Percentiles rank a stretch among this genome's conserved stretches.
phyloP scores from a whole-genome alignment of 2,888 invertebrate species.

The Autographa pulchrina region DNA sequence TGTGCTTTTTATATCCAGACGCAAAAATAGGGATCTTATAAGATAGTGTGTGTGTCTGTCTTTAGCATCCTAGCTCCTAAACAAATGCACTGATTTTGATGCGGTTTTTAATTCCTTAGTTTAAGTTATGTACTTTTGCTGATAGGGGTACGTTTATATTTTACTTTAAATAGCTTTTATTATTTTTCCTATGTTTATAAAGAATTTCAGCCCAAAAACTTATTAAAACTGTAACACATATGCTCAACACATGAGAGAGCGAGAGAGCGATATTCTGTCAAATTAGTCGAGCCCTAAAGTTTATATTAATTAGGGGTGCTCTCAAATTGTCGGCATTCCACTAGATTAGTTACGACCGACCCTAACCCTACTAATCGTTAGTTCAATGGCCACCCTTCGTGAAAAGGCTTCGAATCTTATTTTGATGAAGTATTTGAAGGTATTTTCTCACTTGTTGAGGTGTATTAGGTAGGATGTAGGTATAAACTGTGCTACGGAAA shows the following conservation, averaged over 20 bases:
- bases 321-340: constrained; percentile 60
- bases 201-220: no score
- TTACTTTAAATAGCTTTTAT: no score
- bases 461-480: not conserved
- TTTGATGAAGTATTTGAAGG: not conserved
- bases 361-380: constrained; percentile 45
- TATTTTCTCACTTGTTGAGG: not conserved
- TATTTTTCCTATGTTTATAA: no score
- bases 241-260: not conserved
- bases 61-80: no score
- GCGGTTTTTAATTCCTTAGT: no score
- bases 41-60: no score
- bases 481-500: not conserved
- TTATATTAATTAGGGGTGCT: constrained; percentile 55
- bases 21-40: no score
- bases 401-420: constrained; percentile 3
- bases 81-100: no score
- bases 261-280: constrained; percentile 35
- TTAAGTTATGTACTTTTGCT: no score
- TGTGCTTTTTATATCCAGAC: no score
- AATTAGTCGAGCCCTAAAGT: constrained; percentile 51
- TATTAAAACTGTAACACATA: not conserved
- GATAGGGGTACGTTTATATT: no score
- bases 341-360: constrained; percentile 55
- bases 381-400: constrained; percentile 35